A percentile compares a stretch with the other conserved stretches of the same genome.
phyloP scores from a whole-genome alignment of 2,113 vertebrate species.

The Puntigrus tetrazona region DNA sequence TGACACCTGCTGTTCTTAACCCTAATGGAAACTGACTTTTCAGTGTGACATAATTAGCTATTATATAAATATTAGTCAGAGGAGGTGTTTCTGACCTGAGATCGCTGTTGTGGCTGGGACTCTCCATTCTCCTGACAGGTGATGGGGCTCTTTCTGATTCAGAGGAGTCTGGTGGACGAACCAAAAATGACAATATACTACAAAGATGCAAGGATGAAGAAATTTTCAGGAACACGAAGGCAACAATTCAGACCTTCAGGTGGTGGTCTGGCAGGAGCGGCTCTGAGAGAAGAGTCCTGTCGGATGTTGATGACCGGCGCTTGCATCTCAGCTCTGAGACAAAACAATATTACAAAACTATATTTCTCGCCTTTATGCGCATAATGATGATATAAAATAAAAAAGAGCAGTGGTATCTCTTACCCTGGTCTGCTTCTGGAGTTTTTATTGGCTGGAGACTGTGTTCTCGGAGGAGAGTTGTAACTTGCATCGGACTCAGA shows the following conservation, averaged over 20 bases:
- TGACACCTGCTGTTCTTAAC: background rate
- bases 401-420: slow-evolving; percentile 12
- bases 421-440: slow-evolving; percentile 62
- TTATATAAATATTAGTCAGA: background rate
- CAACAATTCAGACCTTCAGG: slow-evolving; percentile 63
- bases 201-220: background rate
- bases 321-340: slow-evolving; percentile 60
- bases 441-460: slow-evolving; percentile 39
- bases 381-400: background rate
- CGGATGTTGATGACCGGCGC: slow-evolving; percentile 42
- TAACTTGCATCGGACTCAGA: slow-evolving; percentile 75
- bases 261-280: slow-evolving; percentile 58
- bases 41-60: background rate
- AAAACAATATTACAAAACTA: background rate
- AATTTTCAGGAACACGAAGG: background rate
- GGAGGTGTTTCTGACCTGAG: slow-evolving; percentile 60
- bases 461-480: slow-evolving; percentile 54
- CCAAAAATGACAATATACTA: background rate
- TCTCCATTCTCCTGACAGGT: slow-evolving; percentile 70
- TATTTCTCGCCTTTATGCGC: background rate
- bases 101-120: slow-evolving; percentile 63
- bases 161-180: slow-evolving; percentile 67
- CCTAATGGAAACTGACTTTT: background rate
- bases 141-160: slow-evolving; percentile 67
- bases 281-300: slow-evolving; percentile 54